A percentile compares a stretch with the other conserved stretches of the same genome.
These are phyloP conservation scores for Ceratina australensis DNA, from an alignment of 1,140 invertebrate species.

Conservation along the genomic window DNA sequence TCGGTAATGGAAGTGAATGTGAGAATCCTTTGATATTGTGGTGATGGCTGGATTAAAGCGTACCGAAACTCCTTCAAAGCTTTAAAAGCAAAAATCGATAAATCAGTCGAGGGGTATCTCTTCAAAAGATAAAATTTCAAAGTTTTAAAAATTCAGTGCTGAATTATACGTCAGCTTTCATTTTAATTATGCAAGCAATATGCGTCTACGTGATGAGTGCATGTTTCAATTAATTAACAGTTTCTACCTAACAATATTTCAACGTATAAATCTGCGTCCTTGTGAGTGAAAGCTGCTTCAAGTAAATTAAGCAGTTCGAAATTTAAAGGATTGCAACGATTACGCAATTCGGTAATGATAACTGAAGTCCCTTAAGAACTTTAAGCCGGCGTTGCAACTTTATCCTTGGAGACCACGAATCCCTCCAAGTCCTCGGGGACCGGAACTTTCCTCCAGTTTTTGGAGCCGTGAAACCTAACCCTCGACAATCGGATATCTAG, in stretches of 20 bases:
- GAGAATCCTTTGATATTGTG: too few species aligned
- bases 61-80: too few species aligned
- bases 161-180: too few species aligned
- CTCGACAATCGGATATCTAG: not conserved
- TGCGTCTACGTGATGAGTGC: too few species aligned
- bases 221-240: too few species aligned
- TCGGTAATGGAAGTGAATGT: too few species aligned
- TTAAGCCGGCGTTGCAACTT: not conserved
- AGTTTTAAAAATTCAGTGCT: too few species aligned
- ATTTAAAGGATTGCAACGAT: not conserved
- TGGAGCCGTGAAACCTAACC: not conserved
- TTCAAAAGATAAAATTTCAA: too few species aligned
- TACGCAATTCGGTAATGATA: not conserved
- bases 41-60: too few species aligned
- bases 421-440: not conserved
- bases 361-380: not conserved
- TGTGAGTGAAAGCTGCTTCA: not conserved
- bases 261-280: not conserved
- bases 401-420: not conserved
- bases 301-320: not conserved
- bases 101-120: too few species aligned
- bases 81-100: too few species aligned
- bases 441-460: constrained; percentile 6
- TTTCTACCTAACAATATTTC: not conserved
- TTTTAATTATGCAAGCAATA: too few species aligned